Evolutionary conservation across 2,113 vertebrate species (phyloP), one percentile per base, ranked within the genome.

Genomic region (Aegithalos caudatus): DNA sequence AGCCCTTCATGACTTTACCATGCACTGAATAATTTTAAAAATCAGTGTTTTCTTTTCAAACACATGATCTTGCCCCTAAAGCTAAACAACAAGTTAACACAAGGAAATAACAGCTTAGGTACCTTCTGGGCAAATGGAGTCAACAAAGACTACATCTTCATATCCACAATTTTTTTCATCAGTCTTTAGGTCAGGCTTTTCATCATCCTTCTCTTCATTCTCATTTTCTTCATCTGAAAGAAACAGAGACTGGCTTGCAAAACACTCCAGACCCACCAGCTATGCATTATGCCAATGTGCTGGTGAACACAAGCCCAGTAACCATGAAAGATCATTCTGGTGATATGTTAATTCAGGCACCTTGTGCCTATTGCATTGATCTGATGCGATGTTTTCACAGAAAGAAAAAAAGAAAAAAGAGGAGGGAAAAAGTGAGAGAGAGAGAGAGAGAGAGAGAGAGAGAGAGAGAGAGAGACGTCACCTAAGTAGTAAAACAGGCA

Each of bases 81-180:
- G n/a, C 35, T 76, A 53, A 79, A 78, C 37, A 72, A 92, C 8
- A 14, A 71, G 35, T 66, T 29, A 83, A 45, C 27, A 14, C 74
- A 72, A 66, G 40, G 27, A 94, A 95, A 69, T 15, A 18, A 74
- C 35, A 37, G 17, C 40, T 84, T 42, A 95, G 96, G 94, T 94
- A 99, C 99, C 98, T 35, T 96, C 76, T 42, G 99, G 99, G 83
- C 99, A 99, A 88, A 98, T 81, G 2, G 91, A 97, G 80, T 98
- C 97, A 71, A 98, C 98, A 76, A 98, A 93, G 66, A 85, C 90
- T 33, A 96, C 97, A 28, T 96, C 97, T 57, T 99, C 98, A 21
- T 98, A 96, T 37, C 48, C 95, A 24, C 97, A 97, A 56, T 98
- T 98, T 48, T 97, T 98, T n/a, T 98, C 98, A 40, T 97, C 98